Percentiles rank a stretch among this genome's conserved stretches.
Conservation (phyloP, 1,140 invertebrate species). For the Formica selysi region DNA sequence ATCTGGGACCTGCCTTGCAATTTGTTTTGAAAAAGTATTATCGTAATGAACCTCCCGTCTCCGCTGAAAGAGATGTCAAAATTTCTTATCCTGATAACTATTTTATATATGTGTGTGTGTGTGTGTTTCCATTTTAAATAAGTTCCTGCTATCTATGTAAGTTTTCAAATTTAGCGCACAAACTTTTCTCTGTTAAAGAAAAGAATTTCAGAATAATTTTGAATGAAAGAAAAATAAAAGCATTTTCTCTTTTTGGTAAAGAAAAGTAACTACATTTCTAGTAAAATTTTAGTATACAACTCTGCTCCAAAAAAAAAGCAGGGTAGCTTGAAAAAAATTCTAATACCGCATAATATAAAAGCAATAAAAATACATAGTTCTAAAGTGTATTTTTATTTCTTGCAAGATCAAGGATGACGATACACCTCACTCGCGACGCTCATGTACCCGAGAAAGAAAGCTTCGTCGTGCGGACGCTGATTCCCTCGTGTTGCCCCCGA, state of each 20-base stretch:
- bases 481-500: constrained; percentile 26
- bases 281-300: not conserved
- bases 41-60: not conserved
- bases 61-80: not conserved
- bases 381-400: not conserved
- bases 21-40: constrained; percentile 16
- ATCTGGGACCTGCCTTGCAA: constrained; percentile 6
- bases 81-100: not conserved
- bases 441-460: constrained; percentile 32
- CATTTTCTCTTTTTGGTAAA: not conserved
- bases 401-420: not conserved
- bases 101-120: not conserved
- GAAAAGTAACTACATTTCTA: not conserved
- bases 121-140: not conserved
- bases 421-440: constrained; percentile 1
- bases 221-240: not conserved
- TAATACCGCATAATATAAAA: not conserved
- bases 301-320: not conserved
- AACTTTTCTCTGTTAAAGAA: not conserved
- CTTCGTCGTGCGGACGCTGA: not conserved
- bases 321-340: not conserved
- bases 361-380: not conserved
- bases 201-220: not conserved
- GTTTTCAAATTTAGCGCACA: not conserved
- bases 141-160: not conserved